Conservation (phyloP, 2,888 invertebrate genomes). For the Globia sparganii region DNA sequence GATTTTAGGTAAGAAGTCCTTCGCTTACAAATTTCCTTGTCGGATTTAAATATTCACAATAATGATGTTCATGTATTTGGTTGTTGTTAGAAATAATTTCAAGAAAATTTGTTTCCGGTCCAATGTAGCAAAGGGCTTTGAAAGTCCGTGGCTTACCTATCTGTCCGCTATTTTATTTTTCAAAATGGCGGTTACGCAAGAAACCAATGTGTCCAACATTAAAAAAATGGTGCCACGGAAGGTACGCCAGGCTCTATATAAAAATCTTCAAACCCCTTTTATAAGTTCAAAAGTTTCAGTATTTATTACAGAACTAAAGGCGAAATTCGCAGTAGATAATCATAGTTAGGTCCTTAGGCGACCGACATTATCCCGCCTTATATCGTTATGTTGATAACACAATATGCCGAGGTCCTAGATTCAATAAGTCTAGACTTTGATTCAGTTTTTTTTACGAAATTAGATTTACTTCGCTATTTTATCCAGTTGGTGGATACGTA, state of each 20-base stretch:
- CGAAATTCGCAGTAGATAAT: neutral
- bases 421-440: slow-evolving; percentile 61
- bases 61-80: slow-evolving; percentile 11
- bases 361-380: slow-evolving; percentile 30
- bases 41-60: neutral
- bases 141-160: no score
- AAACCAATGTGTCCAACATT: no score
- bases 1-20: slow-evolving; percentile 27
- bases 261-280: no score
- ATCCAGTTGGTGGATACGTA: neutral
- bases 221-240: no score
- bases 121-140: no score
- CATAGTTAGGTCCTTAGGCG: slow-evolving; percentile 3
- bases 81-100: neutral
- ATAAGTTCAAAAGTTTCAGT: neutral
- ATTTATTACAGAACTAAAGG: neutral
- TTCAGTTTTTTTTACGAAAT: slow-evolving; percentile 41
- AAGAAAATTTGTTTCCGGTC: no score
- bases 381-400: slow-evolving; percentile 22
- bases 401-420: slow-evolving; percentile 40
- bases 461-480: slow-evolving; percentile 11
- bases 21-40: slow-evolving; percentile 12
- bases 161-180: no score
- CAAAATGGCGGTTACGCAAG: no score
- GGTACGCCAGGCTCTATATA: no score